A percentile compares a stretch with the other conserved stretches of the same genome.
Evolutionary conservation across 2,113 vertebrate species (phyloP).

Genomic region (Myotis brandtii): DNA sequence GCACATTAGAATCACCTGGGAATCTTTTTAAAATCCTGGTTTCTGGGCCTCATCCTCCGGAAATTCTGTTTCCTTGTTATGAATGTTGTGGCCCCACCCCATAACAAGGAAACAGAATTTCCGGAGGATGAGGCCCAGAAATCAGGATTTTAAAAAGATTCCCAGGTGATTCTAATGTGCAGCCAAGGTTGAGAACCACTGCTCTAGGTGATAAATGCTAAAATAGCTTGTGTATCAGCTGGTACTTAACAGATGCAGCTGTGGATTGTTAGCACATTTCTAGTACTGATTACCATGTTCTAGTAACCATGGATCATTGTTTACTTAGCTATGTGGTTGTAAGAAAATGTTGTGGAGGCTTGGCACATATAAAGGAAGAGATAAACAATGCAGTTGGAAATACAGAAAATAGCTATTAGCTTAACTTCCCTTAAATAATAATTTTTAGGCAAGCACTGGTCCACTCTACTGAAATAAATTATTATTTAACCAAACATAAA

Average conservation of each 20-base stretch:
- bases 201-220: background rate
- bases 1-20: no score
- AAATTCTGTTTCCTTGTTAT: no score
- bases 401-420: background rate
- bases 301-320: background rate
- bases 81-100: no score
- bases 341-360: background rate
- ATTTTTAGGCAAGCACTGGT: background rate
- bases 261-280: background rate
- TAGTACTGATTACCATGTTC: background rate
- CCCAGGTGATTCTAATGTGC: no score
- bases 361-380: background rate
- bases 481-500: background rate
- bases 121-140: no score
- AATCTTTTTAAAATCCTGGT: no score
- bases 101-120: no score
- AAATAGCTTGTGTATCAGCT: background rate
- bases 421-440: conserved; percentile 17
- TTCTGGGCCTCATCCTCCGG: no score
- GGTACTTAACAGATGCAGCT: background rate
- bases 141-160: no score
- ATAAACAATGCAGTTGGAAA: background rate
- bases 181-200: no score
- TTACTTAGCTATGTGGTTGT: background rate
- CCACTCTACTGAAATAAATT: background rate